Percentiles rank a stretch among this genome's conserved stretches.
Evolutionary conservation across 2,113 vertebrate species (phyloP).

Genomic region (Rhodinocichla rosea): DNA sequence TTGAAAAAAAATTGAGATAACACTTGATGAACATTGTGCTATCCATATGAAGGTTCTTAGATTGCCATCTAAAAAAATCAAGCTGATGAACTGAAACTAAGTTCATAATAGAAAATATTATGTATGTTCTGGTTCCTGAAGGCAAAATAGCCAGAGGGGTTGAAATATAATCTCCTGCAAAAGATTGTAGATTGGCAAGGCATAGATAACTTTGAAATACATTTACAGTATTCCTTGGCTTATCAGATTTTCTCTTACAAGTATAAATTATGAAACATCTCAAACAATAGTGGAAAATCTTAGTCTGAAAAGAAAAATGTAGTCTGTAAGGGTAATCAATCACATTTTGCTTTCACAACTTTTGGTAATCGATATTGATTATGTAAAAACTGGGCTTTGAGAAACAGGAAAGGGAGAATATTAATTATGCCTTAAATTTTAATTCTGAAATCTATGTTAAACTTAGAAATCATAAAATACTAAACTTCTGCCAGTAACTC

Average conservation of each 20-base stretch:
- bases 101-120: slow-evolving; percentile 46
- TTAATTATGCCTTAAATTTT: background rate
- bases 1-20: background rate
- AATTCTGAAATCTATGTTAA: background rate
- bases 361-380: background rate
- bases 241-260: slow-evolving; percentile 39
- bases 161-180: slow-evolving; percentile 30
- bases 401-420: background rate
- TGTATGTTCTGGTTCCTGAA: background rate
- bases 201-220: slow-evolving; percentile 43
- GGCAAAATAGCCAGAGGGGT: background rate
- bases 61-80: slow-evolving; percentile 25
- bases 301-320: background rate
- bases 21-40: slow-evolving; percentile 11
- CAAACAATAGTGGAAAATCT: background rate
- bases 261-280: slow-evolving; percentile 30
- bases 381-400: background rate
- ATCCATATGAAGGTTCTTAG: slow-evolving; percentile 5
- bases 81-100: slow-evolving; percentile 57
- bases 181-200: background rate
- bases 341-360: background rate
- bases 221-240: slow-evolving; percentile 46
- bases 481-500: background rate
- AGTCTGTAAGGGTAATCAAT: background rate
- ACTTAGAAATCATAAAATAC: background rate